Percentiles rank a stretch among this genome's conserved stretches.
Evolutionary conservation across 2,113 vertebrate species (phyloP).

Genomic region (Shinisaurus crocodilurus): DNA sequence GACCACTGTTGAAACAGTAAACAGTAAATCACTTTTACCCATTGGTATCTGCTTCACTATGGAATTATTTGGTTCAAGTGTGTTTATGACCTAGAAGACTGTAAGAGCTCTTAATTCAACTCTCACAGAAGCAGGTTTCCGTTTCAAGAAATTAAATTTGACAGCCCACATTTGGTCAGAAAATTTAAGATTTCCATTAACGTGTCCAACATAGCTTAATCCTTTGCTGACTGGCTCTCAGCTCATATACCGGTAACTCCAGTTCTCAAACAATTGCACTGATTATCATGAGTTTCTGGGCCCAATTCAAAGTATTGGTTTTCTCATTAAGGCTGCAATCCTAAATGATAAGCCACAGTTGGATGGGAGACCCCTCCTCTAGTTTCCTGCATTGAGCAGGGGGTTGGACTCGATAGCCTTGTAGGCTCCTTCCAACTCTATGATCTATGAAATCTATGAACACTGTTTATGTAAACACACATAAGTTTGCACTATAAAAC

Average conservation of each 20-base stretch:
- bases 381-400: too few species aligned
- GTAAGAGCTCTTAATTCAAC: not conserved
- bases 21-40: not conserved
- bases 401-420: too few species aligned
- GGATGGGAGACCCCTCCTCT: not conserved
- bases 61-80: not conserved
- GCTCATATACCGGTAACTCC: not conserved
- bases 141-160: not conserved
- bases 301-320: not conserved
- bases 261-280: not conserved
- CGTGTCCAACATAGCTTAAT: not conserved
- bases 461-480: not conserved
- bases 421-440: too few species aligned
- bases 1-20: not conserved
- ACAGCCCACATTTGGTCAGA: rapidly evolving
- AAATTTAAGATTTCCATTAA: rapidly evolving
- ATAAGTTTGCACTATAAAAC: not conserved
- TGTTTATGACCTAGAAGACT: not conserved
- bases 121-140: not conserved
- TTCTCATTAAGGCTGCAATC: not conserved
- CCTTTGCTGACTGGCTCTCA: not conserved
- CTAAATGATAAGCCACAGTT: too few species aligned
- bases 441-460: too few species aligned
- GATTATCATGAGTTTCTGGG: not conserved
- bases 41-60: not conserved